These are phyloP conservation scores for Druon quercuslanigerum DNA, from an alignment of 1,140 invertebrate species.

Conservation along the genomic window DNA sequence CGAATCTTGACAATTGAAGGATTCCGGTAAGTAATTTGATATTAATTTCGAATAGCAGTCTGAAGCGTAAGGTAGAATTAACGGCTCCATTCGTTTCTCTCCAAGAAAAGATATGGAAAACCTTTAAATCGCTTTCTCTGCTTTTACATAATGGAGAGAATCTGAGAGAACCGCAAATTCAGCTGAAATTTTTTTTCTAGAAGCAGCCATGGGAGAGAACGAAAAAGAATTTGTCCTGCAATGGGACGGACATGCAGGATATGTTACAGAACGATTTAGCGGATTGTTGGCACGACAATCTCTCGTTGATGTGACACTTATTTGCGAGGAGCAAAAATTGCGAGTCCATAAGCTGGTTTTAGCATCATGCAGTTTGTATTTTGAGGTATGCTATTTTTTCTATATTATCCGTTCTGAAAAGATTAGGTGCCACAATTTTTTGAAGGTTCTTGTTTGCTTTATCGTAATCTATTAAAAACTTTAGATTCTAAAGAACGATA, in stretches of 20 bases:
- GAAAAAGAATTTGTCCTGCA: slow-evolving; percentile 71
- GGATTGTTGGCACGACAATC: slow-evolving; percentile 77
- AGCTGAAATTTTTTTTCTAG: slow-evolving; percentile 2
- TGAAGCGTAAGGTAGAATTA: neutral
- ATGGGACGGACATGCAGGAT: slow-evolving; percentile 76
- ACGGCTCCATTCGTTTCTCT: neutral
- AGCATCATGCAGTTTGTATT: slow-evolving; percentile 80
- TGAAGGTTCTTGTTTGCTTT: too few relatives aligned
- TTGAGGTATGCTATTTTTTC: slow-evolving; percentile 70
- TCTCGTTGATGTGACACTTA: slow-evolving; percentile 78
- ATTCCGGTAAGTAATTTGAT: neutral
- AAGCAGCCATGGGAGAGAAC: slow-evolving; percentile 65
- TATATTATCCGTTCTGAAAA: slow-evolving; percentile 22
- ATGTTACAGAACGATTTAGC: slow-evolving; percentile 76
- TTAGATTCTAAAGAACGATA: neutral
- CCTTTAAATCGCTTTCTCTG: slow-evolving; percentile 10
- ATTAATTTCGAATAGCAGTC: neutral
- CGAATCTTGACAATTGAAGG: slow-evolving; percentile 22
- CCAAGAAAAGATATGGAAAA: neutral
- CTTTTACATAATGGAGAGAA: slow-evolving; percentile 23
- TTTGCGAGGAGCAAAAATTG: slow-evolving; percentile 78
- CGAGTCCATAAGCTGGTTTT: slow-evolving; percentile 79
- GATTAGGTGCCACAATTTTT: neutral
- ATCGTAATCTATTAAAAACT: too few relatives aligned
- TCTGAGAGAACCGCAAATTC: neutral